phyloP scores from a whole-genome alignment of 1,140 invertebrate genomes.

The Colletes gigas region DNA sequence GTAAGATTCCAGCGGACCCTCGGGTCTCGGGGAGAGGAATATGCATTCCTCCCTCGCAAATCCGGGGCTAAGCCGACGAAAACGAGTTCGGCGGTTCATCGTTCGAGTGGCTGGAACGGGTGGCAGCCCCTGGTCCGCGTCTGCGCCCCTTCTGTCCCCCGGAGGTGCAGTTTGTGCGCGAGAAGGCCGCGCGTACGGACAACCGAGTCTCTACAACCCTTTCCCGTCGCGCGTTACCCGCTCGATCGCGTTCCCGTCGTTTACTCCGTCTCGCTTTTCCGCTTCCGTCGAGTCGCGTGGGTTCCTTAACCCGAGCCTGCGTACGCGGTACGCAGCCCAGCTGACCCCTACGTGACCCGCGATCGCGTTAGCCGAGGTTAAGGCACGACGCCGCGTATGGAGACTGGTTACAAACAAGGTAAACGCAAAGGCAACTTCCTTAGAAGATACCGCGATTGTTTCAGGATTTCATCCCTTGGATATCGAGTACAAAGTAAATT shows the following conservation, averaged over 20 bases:
- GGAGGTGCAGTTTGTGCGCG: conserved; percentile 17
- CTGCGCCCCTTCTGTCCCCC: conserved; percentile 7
- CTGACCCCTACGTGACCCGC: conserved; percentile 53
- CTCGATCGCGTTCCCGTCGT: not conserved
- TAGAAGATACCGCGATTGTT: too few relatives aligned
- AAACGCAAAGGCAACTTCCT: not conserved
- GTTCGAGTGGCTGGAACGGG: not conserved
- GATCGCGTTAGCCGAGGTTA: conserved; percentile 60
- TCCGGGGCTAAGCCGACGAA: conserved; percentile 2
- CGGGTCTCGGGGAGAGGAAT: too few relatives aligned
- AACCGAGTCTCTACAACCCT: not conserved
- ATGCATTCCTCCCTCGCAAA: conserved; percentile 1
- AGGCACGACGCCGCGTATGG: conserved; percentile 46
- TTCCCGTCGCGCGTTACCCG: not conserved
- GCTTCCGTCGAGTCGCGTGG: conserved; percentile 39
- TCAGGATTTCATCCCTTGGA: too few relatives aligned
- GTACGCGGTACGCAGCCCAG: conserved; percentile 37
- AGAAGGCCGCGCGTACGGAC: not conserved
- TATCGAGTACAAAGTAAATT: too few relatives aligned
- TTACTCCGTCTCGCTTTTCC: not conserved
- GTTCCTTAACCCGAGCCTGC: conserved; percentile 61
- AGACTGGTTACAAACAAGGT: not conserved
- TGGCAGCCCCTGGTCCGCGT: not conserved
- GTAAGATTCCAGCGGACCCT: too few relatives aligned
- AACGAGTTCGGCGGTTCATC: conserved; percentile 6